These are phyloP conservation scores for Lasioglossum leucozonium DNA, from an alignment of 2,888 invertebrate species.

Conservation along the genomic window DNA sequence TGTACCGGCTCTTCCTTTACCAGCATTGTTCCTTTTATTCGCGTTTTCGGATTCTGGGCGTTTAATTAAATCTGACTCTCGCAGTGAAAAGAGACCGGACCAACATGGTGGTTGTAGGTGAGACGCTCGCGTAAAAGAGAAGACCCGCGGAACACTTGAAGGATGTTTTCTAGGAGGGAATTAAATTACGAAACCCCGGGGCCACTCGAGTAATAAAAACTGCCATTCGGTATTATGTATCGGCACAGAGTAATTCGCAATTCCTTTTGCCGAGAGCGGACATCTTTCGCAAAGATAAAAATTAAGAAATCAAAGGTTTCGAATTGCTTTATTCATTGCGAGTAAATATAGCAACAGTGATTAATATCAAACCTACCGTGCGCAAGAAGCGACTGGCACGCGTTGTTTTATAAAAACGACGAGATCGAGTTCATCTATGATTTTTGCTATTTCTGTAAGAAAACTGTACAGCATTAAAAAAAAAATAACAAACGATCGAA, in stretches of 20 bases:
- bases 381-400: too few species aligned
- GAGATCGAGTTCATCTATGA: too few species aligned
- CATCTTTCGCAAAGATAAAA: neutral
- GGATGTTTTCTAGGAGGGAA: slow-evolving; percentile 50
- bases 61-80: slow-evolving; percentile 65
- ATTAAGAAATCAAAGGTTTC: neutral
- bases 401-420: too few species aligned
- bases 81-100: slow-evolving; percentile 33
- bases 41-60: slow-evolving; percentile 36
- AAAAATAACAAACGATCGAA: neutral
- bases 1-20: neutral
- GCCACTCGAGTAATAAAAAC: neutral
- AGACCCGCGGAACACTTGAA: slow-evolving; percentile 18
- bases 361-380: too few species aligned
- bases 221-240: neutral
- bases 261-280: neutral
- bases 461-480: too few species aligned
- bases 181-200: slow-evolving; percentile 26
- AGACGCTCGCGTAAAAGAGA: slow-evolving; percentile 16
- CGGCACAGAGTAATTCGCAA: neutral
- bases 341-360: too few species aligned
- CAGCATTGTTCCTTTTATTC: neutral
- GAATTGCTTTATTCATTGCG: neutral
- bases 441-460: too few species aligned
- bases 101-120: slow-evolving; percentile 9